These are phyloP conservation scores for Tridacna crocea DNA, from an alignment of 2,888 invertebrate species.

Conservation along the genomic window DNA sequence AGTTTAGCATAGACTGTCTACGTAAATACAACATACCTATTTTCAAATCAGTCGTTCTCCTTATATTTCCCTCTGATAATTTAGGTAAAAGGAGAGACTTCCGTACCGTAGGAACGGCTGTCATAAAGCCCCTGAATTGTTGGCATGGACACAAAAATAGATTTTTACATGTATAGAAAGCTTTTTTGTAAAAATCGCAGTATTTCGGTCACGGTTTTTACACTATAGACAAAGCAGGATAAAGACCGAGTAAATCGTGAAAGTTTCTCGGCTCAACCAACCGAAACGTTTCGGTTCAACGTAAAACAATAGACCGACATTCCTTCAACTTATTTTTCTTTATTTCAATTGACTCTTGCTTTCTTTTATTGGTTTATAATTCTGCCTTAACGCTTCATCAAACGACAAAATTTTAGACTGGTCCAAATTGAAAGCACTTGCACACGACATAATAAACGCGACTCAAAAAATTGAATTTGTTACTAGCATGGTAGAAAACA, in stretches of 20 bases:
- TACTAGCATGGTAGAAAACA: no score
- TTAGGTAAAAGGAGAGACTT: slow-evolving; percentile 22
- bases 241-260: neutral
- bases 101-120: neutral
- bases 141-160: slow-evolving; percentile 17
- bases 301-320: neutral
- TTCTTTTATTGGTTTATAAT: no score
- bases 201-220: no score
- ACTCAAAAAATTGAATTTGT: no score
- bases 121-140: slow-evolving; percentile 13
- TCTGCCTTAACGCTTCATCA: no score
- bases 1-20: no score
- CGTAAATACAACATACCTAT: slow-evolving; percentile 15
- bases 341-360: no score
- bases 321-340: neutral
- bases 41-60: slow-evolving; percentile 8
- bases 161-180: neutral
- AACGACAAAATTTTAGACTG: no score
- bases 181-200: no score
- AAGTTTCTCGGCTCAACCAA: neutral
- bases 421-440: no score
- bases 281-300: neutral
- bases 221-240: neutral
- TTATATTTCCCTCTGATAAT: neutral
- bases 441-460: no score